Evolutionary conservation across 2,113 vertebrate genomes (phyloP).

Genomic region (Syngnathus scovelli): DNA sequence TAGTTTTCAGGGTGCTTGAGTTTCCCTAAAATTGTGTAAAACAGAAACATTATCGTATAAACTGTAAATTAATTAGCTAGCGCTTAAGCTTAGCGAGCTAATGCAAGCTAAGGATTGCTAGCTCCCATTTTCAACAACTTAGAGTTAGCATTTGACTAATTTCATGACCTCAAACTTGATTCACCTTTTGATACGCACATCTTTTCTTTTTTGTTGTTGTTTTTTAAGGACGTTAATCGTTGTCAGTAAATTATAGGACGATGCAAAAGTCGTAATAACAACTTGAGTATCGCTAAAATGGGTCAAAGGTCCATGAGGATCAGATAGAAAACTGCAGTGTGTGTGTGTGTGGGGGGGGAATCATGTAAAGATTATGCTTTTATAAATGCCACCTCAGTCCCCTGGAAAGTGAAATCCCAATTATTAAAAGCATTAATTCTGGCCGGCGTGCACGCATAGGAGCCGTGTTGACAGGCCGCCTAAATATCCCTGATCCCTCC

Average conservation of each 20-base stretch:
- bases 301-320: not conserved
- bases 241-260: not conserved
- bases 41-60: not conserved
- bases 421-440: conserved; percentile 99
- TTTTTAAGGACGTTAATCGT: not conserved
- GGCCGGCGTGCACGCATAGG: conserved; percentile 78
- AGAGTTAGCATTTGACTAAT: not conserved
- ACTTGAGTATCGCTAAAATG: not conserved
- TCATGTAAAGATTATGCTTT: conserved; percentile 67
- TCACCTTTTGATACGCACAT: not conserved
- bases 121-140: not conserved
- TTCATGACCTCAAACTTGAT: not conserved
- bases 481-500: conserved; percentile 98
- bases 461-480: conserved; percentile 93
- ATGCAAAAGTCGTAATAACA: not conserved
- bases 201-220: too few relatives aligned
- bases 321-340: not conserved
- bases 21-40: not conserved
- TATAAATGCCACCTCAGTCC: conserved; percentile 79
- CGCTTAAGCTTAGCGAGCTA: not conserved
- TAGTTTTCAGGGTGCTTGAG: not conserved
- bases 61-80: too few relatives aligned
- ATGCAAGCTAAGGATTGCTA: not conserved
- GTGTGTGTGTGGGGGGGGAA: not conserved
- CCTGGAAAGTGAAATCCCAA: conserved; percentile 91